Percentiles rank a stretch among this genome's conserved stretches.
phyloP scores from a whole-genome alignment of 2,888 invertebrate species.

The Terebella lapidaria region DNA sequence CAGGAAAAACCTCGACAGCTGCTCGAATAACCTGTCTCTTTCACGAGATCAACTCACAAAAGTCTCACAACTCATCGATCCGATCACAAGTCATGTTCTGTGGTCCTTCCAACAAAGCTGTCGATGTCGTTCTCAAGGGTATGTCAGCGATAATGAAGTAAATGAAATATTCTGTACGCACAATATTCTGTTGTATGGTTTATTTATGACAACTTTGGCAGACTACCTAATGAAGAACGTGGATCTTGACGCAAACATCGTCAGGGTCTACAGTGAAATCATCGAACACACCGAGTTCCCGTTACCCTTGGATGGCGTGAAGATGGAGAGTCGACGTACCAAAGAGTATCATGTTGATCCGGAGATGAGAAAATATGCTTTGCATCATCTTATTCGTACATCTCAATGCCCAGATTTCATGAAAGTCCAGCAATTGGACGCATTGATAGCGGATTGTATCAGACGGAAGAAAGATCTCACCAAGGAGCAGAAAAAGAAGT shows the following conservation, averaged over 20 bases:
- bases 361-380: conserved; percentile 4
- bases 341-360: conserved; percentile 1
- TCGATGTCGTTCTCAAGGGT: conserved; percentile 45
- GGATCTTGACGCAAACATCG: conserved; percentile 27
- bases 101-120: conserved; percentile 39
- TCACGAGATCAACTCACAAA: conserved; percentile 18
- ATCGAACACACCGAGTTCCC: conserved; percentile 37
- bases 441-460: conserved; percentile 10
- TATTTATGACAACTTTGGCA: background rate
- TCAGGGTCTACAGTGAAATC: conserved; percentile 39
- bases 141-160: conserved; percentile 16
- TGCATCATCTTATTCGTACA: conserved; percentile 22
- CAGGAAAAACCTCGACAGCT: conserved; percentile 40
- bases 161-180: too few relatives aligned
- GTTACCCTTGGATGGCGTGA: conserved; percentile 17
- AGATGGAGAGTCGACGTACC: background rate
- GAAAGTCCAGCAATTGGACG: conserved; percentile 2
- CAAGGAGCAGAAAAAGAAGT: conserved; percentile 10
- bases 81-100: conserved; percentile 39
- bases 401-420: conserved; percentile 4
- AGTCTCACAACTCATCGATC: background rate
- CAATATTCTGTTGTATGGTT: background rate
- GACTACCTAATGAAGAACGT: background rate
- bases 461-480: conserved; percentile 13
- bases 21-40: conserved; percentile 34